Evolutionary conservation across 2,113 vertebrate genomes (phyloP), one percentile per base, ranked within the genome.

Genomic region (Eira barbara): DNA sequence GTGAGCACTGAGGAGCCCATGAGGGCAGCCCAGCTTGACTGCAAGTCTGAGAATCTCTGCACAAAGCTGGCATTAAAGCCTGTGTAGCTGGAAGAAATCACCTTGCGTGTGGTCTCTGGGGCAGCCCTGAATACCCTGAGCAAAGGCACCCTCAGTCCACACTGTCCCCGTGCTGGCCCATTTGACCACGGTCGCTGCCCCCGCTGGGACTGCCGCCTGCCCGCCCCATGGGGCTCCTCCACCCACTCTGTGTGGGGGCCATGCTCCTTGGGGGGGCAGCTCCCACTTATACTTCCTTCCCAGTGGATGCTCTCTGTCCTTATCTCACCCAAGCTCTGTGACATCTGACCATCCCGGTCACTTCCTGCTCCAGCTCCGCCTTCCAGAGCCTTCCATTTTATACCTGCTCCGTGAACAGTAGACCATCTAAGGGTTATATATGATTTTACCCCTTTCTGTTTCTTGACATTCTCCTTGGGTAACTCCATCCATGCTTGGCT

Each of bases 211-310:
- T 39, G 20, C 61, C 34, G 13, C 31, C 89, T 9, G 4, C 78
- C 36, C 7, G 4, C 7, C n/a, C n/a, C 3, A 1, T 31, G 1
- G 7, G 65, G 69, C 15, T 67, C 27, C 21, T 23, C 18, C 20
- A 2, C 7, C 47, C 18, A 13, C n/a, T 0, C n/a, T 0, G 4
- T 17, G 15, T 34, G 7, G 31, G 5, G 3, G 13, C 31, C 12
- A 0, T 69, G 7, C 65, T 69, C 65, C 65, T 69, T 27, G 31
- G 65, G 65, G 65, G 65, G 6, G 39, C 39, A 67, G 63, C 61
- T 65, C 61, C 12, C 63, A 67, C 0, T 52, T 52, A 52, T 3
- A 1, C 20, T 1, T 3, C 31, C 61, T 9, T 61, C 42, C 42
- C 31, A 2, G 2, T 10, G 42, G 42, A 34, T 3, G 0, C 36